These are phyloP conservation scores for Drosophila flavopinicola DNA, from an alignment of 2,888 invertebrate genomes.

Conservation along the genomic window DNA sequence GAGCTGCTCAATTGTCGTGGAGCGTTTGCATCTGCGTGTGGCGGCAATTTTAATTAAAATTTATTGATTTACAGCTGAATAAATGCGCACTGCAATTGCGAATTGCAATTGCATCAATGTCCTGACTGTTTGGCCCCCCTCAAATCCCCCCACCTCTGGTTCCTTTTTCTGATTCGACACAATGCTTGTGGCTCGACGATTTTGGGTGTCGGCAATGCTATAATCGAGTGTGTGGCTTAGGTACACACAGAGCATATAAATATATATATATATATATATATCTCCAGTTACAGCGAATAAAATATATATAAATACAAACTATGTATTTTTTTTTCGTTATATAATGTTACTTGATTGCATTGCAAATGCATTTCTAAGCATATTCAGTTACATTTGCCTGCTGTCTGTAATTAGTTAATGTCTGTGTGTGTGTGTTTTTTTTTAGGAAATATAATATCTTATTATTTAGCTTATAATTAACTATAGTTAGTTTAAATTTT, in stretches of 20 bases:
- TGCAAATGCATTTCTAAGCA: not conserved
- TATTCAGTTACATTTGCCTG: not conserved
- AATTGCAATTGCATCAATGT: constrained; percentile 53
- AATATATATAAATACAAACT: too few relatives aligned
- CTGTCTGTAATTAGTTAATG: not conserved
- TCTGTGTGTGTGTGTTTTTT: too few relatives aligned
- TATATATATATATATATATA: too few relatives aligned
- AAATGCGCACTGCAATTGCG: constrained; percentile 61
- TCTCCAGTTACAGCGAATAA: too few relatives aligned
- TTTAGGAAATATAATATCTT: not conserved
- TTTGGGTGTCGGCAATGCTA: constrained; percentile 3
- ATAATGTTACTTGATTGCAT: not conserved
- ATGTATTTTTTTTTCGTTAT: not conserved
- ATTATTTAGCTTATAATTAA: not conserved
- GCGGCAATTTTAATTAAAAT: constrained; percentile 80
- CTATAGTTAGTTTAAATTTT: too few relatives aligned
- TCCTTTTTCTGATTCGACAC: constrained; percentile 10
- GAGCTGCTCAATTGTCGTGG: constrained; percentile 54
- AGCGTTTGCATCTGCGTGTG: constrained; percentile 42
- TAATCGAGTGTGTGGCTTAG: constrained; percentile 16
- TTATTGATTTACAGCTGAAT: constrained; percentile 80
- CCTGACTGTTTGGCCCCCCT: constrained; percentile 17
- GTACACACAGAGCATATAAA: too few relatives aligned
- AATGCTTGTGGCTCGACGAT: not conserved
- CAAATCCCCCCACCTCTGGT: not conserved